Conservation (phyloP, 2,113 vertebrate species). For the Neofelis nebulosa region DNA sequence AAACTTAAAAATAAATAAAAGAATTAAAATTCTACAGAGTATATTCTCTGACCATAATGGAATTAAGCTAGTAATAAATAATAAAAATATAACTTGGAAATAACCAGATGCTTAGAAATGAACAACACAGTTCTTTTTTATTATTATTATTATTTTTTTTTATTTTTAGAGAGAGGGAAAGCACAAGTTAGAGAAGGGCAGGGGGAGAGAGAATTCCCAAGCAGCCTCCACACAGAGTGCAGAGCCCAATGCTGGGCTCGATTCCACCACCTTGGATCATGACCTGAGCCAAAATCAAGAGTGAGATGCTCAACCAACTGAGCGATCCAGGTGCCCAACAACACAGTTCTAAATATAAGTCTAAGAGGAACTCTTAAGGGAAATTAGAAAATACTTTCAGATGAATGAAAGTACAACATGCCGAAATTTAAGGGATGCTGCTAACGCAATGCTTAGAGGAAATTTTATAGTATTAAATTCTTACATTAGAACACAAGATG, state of each 20-base stretch:
- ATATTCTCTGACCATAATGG: background rate
- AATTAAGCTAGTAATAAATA: conserved; percentile 7
- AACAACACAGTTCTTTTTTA: too few relatives aligned
- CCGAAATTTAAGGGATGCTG: background rate
- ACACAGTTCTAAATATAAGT: background rate
- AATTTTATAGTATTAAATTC: background rate
- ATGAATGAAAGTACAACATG: background rate
- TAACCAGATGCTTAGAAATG: background rate
- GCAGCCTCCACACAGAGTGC: too few relatives aligned
- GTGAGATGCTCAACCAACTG: too few relatives aligned
- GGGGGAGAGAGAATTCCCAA: too few relatives aligned
- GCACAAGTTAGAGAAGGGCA: too few relatives aligned
- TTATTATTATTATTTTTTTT: too few relatives aligned
- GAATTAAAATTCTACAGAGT: background rate
- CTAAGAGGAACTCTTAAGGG: background rate
- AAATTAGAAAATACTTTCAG: conserved; percentile 17
- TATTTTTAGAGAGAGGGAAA: too few relatives aligned
- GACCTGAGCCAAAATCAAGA: too few relatives aligned
- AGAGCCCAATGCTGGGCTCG: too few relatives aligned
- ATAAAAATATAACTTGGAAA: background rate
- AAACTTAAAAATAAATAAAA: background rate
- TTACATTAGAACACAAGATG: background rate
- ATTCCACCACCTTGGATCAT: too few relatives aligned
- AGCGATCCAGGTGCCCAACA: background rate
- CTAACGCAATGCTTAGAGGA: background rate